Evolutionary conservation across 2,797 vertebrate species (phyloP).

Genomic region (Ceryle rudis): DNA sequence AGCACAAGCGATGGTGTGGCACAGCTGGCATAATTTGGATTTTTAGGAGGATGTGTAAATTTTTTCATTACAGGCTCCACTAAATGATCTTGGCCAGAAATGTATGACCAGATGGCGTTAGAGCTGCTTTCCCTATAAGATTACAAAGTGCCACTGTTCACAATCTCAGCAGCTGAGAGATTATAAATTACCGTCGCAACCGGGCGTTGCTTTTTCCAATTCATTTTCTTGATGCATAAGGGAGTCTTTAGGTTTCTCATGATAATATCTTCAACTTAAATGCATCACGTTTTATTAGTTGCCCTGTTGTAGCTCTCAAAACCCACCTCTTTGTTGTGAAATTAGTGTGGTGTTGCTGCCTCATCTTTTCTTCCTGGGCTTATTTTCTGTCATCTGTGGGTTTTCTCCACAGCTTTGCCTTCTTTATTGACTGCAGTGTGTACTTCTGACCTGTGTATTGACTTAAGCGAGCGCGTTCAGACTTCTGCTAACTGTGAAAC

Average conservation of each 20-base stretch:
- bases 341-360: neutral
- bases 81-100: constrained; percentile 56
- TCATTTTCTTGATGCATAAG: neutral
- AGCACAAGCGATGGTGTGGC: neutral
- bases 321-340: neutral
- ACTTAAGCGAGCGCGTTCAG: neutral
- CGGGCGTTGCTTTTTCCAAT: neutral
- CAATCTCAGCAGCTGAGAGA: constrained; percentile 54
- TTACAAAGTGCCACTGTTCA: constrained; percentile 62
- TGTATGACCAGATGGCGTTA: constrained; percentile 42
- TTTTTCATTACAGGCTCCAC: constrained; percentile 37
- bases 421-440: neutral
- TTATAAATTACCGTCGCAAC: neutral
- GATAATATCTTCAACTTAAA: neutral
- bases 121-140: constrained; percentile 59
- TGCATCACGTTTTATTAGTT: neutral
- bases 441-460: neutral
- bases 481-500: neutral
- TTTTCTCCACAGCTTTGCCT: accelerated
- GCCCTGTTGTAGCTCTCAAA: neutral
- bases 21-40: constrained; percentile 59
- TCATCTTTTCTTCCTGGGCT: neutral
- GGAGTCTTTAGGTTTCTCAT: neutral
- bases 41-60: constrained; percentile 20
- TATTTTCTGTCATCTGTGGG: neutral